phyloP scores from a whole-genome alignment of 2,113 vertebrate genomes.

The Haplotaxodon microlepis region DNA sequence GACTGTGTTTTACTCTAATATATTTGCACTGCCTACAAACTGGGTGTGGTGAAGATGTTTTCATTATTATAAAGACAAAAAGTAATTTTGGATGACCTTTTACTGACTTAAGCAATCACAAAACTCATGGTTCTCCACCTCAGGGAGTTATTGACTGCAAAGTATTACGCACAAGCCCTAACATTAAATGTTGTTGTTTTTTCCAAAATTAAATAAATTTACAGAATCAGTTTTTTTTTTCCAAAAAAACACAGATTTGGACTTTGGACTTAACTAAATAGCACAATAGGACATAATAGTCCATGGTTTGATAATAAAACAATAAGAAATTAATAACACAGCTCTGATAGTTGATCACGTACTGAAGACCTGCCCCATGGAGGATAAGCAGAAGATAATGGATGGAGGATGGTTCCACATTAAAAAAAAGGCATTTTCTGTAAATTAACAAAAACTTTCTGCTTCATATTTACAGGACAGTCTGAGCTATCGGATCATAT shows the following conservation, averaged over 20 bases:
- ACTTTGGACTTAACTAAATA: not conserved
- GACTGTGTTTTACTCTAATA: not conserved
- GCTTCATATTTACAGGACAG: not conserved
- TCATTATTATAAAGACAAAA: not conserved
- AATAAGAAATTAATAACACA: not conserved
- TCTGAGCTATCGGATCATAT: not conserved
- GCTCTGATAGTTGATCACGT: not conserved
- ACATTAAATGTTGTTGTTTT: not conserved
- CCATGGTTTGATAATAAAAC: not conserved
- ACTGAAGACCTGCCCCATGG: not conserved
- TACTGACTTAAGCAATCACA: not conserved
- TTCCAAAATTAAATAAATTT: not conserved
- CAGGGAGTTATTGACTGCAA: not conserved
- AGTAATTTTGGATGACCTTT: not conserved
- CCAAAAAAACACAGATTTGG: not conserved
- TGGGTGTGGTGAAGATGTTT: not conserved
- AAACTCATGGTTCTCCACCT: not conserved
- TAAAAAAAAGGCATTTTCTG: not conserved
- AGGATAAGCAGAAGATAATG: not conserved
- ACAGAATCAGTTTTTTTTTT: not conserved
- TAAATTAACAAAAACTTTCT: not conserved
- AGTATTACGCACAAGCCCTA: not conserved
- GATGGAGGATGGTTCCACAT: not conserved
- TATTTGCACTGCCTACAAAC: not conserved
- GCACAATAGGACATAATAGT: not conserved